Evolutionary conservation across 1,140 invertebrate species (phyloP), one percentile per base, ranked within the genome.

Genomic region (Sinonovacula constricta): DNA sequence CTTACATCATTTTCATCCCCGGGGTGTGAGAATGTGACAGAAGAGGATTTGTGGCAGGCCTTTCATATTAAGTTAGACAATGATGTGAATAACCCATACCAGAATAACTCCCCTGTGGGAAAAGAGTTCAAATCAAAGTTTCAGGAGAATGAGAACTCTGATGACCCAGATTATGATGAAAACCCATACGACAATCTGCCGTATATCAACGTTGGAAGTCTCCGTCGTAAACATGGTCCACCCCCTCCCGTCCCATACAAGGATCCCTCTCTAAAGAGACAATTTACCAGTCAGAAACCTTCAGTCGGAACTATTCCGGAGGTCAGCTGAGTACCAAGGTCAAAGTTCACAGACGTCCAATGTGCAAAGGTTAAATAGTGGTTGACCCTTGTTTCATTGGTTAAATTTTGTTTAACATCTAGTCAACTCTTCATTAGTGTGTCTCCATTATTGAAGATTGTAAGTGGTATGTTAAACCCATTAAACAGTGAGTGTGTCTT

Each of bases 21-120:
- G 66, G 70, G 62, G 49, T 76, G 60, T 67, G 45, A 77, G 81
- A 82, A 81, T 82, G 69, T 84, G 24, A 81, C 78, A 15, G 83
- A 84, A 53, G 79, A 84, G 26, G 83, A 79, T n/a, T 51, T 84
- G 12, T 84, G 83, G 83, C 81, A 84, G 51, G 72, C 79, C 22
- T 78, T 78, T 63, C 66, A 69, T 54, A 78, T 78, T 63, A 78
- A 78, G n/a, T 28, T 59, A 59, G 56, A 59, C 15, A 14, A n/a
- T 28, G 26, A 28, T 24, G 14, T 14, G 18, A 59, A 59, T n/a
- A 15, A 28, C 14, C 28, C 26, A 4, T 15, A 59, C 14, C 15
- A 51, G 15, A 51, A 51, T 22, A 18, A 7, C 18, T 7, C 7
- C 39, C 39, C 39, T 45, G 18, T 45, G 7, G 39, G 7, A 10